Conservation (phyloP, 2,888 invertebrate genomes). For the Biston stratarius region DNA sequence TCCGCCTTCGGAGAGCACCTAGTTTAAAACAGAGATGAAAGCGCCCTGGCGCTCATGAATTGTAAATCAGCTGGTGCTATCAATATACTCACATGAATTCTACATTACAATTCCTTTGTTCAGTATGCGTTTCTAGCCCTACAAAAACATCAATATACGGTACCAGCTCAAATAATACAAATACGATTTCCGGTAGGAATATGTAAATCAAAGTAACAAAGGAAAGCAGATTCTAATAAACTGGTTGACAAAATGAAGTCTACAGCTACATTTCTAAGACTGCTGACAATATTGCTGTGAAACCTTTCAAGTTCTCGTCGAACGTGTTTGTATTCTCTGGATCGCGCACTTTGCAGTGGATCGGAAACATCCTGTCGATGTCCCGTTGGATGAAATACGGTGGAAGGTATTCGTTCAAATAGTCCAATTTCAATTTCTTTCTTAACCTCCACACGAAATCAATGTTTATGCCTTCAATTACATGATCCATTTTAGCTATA, state of each 20-base stretch:
- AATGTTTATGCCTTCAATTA: conserved; percentile 59
- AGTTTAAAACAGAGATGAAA: conserved; percentile 30
- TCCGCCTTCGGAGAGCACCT: conserved; percentile 1
- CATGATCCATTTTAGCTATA: conserved; percentile 63
- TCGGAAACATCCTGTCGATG: conserved; percentile 57
- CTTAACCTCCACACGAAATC: conserved; percentile 44
- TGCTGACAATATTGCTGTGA: conserved; percentile 73
- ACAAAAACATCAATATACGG: neutral
- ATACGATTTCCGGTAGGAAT: conserved; percentile 8
- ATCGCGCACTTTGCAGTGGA: conserved; percentile 59
- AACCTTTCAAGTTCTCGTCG: conserved; percentile 84
- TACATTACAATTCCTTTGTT: neutral
- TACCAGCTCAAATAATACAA: conserved; percentile 3
- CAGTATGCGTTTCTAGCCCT: neutral
- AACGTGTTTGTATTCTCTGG: conserved; percentile 63
- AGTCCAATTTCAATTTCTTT: conserved; percentile 45
- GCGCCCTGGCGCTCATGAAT: conserved; percentile 25
- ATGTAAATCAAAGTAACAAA: conserved; percentile 17
- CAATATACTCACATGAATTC: neutral
- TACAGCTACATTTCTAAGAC: conserved; percentile 72
- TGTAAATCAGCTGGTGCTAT: conserved; percentile 10
- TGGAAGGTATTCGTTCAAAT: conserved; percentile 53
- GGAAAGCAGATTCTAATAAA: conserved; percentile 42
- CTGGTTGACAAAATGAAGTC: conserved; percentile 48
- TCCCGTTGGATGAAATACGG: conserved; percentile 68